phyloP scores from a whole-genome alignment of 2,113 vertebrate genomes.

The Podarcis muralis region DNA sequence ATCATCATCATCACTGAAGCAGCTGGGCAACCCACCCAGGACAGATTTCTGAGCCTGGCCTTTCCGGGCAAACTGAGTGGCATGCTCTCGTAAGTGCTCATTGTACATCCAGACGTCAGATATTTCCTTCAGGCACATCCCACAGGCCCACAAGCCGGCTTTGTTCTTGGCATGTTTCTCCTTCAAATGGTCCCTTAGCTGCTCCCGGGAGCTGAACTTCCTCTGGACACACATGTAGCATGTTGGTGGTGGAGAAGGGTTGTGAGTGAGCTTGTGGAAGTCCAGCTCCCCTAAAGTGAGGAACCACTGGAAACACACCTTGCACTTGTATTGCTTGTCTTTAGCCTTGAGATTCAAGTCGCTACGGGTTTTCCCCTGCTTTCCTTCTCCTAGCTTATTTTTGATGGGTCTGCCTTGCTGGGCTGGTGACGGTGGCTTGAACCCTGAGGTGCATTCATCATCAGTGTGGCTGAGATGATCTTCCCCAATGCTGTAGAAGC shows the following conservation, averaged over 20 bases:
- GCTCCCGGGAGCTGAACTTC: constrained; percentile 93
- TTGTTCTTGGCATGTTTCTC: constrained; percentile 93
- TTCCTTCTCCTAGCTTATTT: constrained; percentile 69
- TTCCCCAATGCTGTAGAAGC: constrained; percentile 77
- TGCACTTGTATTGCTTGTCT: constrained; percentile 93
- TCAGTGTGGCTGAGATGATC: constrained; percentile 58
- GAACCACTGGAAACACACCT: constrained; percentile 96
- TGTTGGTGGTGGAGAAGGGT: constrained; percentile 92
- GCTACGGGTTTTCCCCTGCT: constrained; percentile 65
- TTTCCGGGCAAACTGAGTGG: constrained; percentile 90
- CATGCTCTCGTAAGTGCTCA: constrained; percentile 93
- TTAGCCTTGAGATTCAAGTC: constrained; percentile 80
- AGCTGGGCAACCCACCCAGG: constrained; percentile 78
- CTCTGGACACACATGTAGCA: constrained; percentile 99
- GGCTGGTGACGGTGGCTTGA: constrained; percentile 35
- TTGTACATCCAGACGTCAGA: constrained; percentile 98
- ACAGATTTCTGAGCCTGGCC: constrained; percentile 87
- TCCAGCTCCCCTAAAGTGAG: constrained; percentile 90
- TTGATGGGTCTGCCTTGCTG: constrained; percentile 64
- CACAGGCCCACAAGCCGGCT: constrained; percentile 92
- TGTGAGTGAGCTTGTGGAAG: constrained; percentile 94
- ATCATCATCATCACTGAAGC: constrained; percentile 79
- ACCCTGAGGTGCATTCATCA: constrained; percentile 19
- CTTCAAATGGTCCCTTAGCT: constrained; percentile 90
- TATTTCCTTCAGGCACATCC: constrained; percentile 96